Evolutionary conservation across 2,888 invertebrate species (phyloP).

Genomic region (Scaptomyza cyrtandrae): DNA sequence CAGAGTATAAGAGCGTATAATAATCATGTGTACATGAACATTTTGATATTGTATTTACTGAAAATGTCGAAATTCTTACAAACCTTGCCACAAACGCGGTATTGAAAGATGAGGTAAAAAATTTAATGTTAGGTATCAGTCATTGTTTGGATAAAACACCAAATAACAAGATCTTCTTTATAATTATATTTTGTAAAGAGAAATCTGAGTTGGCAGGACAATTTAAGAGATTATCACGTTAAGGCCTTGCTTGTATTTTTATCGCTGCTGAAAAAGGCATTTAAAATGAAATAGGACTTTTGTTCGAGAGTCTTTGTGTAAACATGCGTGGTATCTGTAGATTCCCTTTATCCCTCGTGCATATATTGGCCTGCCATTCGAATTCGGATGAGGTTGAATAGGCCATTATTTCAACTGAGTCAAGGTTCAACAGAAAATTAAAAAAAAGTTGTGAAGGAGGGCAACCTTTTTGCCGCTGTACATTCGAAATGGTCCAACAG

Average conservation of each 20-base stretch:
- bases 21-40: conserved; percentile 2
- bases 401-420: conserved; percentile 54
- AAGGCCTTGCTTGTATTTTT: conserved; percentile 52
- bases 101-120: conserved; percentile 45
- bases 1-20: background rate
- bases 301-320: conserved; percentile 55
- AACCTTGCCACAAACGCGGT: conserved; percentile 66
- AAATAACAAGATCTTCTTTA: conserved; percentile 78
- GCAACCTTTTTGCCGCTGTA: conserved; percentile 52
- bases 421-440: conserved; percentile 53
- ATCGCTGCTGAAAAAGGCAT: conserved; percentile 54
- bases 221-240: conserved; percentile 82
- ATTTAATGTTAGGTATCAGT: conserved; percentile 40
- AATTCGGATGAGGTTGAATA: conserved; percentile 46
- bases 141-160: conserved; percentile 54
- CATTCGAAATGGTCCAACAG: conserved; percentile 63
- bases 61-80: conserved; percentile 18
- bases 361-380: conserved; percentile 25
- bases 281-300: conserved; percentile 49
- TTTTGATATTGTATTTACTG: conserved; percentile 9
- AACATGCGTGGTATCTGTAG: conserved; percentile 42
- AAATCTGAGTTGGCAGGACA: conserved; percentile 50
- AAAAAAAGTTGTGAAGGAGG: conserved; percentile 52
- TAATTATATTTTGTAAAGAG: conserved; percentile 54
- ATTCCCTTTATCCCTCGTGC: conserved; percentile 36